Evolutionary conservation across 1,140 invertebrate species (phyloP).

Genomic region (Monochamus saltuarius): DNA sequence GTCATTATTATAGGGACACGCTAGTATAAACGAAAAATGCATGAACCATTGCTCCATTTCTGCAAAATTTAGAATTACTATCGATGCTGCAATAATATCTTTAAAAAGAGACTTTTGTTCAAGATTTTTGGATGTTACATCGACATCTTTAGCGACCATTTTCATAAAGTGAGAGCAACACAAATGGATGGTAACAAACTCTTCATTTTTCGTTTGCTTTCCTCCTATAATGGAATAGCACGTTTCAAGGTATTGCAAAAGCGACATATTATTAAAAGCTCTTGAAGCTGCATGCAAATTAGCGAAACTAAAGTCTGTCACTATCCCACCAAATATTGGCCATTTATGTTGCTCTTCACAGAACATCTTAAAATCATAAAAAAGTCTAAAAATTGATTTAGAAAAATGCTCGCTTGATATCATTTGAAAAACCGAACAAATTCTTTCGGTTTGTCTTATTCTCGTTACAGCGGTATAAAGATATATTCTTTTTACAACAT

Average conservation of each 20-base stretch:
- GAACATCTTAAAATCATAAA: constrained; percentile 15
- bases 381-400: constrained; percentile 6
- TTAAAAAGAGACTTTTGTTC: neutral
- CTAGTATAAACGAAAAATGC: too few relatives aligned
- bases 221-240: neutral
- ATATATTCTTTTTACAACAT: too few relatives aligned
- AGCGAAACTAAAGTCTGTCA: constrained; percentile 20
- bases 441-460: neutral
- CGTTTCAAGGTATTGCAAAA: constrained; percentile 11
- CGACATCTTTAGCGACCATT: constrained; percentile 18
- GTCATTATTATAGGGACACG: too few relatives aligned
- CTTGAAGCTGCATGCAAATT: constrained; percentile 19
- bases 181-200: neutral
- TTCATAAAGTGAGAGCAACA: constrained; percentile 23
- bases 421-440: constrained; percentile 3
- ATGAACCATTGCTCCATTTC: neutral
- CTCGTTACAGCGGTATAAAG: too few relatives aligned
- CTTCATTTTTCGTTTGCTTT: neutral
- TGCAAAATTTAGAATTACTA: neutral
- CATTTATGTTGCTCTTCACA: constrained; percentile 9
- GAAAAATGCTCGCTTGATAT: constrained; percentile 2
- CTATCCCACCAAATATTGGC: constrained; percentile 12
- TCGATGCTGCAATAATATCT: neutral
- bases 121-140: neutral
- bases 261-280: constrained; percentile 14